Percentiles rank a stretch among this genome's conserved stretches.
Conservation (phyloP, 2,888 invertebrate genomes). For the Cabera pusaria region DNA sequence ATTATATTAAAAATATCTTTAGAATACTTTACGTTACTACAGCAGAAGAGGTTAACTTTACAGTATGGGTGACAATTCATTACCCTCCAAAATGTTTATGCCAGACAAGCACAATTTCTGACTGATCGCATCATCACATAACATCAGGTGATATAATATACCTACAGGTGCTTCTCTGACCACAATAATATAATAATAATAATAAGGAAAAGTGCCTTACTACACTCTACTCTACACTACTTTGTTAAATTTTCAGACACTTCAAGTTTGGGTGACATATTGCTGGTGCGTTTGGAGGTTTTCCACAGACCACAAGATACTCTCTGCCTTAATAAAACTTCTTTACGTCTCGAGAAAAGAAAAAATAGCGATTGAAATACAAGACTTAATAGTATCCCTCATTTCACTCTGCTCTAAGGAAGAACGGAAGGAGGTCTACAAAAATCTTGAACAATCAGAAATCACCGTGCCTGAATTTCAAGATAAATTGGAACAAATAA, state of each 20-base stretch:
- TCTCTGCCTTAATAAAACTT: conserved; percentile 60
- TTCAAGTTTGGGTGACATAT: conserved; percentile 61
- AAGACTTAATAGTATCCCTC: conserved; percentile 53
- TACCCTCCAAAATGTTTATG: too few species aligned
- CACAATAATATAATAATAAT: too few species aligned
- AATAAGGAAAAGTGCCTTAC: too few species aligned
- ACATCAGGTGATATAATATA: too few species aligned
- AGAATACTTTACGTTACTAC: too few species aligned
- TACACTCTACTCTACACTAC: too few species aligned
- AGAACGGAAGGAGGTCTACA: conserved; percentile 47
- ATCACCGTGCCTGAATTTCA: conserved; percentile 42
- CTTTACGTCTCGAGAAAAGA: conserved; percentile 55
- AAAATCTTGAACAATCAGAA: conserved; percentile 40
- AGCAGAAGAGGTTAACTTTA: too few species aligned
- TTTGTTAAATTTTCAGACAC: conserved; percentile 60
- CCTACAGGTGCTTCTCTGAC: too few species aligned
- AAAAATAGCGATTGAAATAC: conserved; percentile 39
- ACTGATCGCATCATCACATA: too few species aligned
- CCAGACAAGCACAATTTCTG: too few species aligned
- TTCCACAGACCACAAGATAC: conserved; percentile 49
- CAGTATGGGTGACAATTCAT: too few species aligned
- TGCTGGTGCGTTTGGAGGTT: conserved; percentile 69
- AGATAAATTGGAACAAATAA: conserved; percentile 49
- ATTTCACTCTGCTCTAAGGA: conserved; percentile 47
- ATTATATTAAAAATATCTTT: too few species aligned